Evolutionary conservation across 2,888 invertebrate species (phyloP), one percentile per base, ranked within the genome.

Genomic region (Ennomos fuscantarius): DNA sequence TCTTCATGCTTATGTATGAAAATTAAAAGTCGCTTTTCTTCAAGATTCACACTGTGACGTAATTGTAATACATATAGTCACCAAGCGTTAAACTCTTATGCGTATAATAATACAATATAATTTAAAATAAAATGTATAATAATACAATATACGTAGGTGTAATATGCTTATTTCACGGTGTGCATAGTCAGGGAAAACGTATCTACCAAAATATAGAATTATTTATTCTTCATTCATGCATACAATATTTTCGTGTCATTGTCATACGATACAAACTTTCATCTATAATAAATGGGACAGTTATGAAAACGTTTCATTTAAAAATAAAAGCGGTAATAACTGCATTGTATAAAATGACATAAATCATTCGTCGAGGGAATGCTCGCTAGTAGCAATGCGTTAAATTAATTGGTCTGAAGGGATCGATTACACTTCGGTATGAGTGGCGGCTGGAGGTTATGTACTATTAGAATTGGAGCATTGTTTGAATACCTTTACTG

Each of bases 401-500:
- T 59, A 47, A 61, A 50, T 54, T 54, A 57, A 61, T 54, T 48
- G 50, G 53, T 51, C 46, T 44, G 36, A 52, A 37, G 56, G 48
- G 59, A 52, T 55, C 40, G 35, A 54, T 62, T 63, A 62, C 61
- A 50, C 40, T 42, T 31, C 56, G 58, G 65, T 63, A 56, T 65
- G 55, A 67, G 45, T 54, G 50, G 49, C 24, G 46, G 59, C 15
- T 34, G 32, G 51, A 44, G 55, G 63, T 61, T 63, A 56, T 46
- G 56, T 61, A 53, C 48, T 57, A 60, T 60, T 47, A 47, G 58
- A n/a, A 60, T 60, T 55, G 37, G 43, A 62, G 54, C 53, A 57
- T 60, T 63, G 63, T 57, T 57, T 48, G 54, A 61, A 59, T 66
- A 60, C 55, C 60, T 64, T 65, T 42, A 53, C 59, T 55, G 53